Base-by-base conservation (phyloP, 2,113 vertebrate species). In the Barnardius zonarius region DNA sequence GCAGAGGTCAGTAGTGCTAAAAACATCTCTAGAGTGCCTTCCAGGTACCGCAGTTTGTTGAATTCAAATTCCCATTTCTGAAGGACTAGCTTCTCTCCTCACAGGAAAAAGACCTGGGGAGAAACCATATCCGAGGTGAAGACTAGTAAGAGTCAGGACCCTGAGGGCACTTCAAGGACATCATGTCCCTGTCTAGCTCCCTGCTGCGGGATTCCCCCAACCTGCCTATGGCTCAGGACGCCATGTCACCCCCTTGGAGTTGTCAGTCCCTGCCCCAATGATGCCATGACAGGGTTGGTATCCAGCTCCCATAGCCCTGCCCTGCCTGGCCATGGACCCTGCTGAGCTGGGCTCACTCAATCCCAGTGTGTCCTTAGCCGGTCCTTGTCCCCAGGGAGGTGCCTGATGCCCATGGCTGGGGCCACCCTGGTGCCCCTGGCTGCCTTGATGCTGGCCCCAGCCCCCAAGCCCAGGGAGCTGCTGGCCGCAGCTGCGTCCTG, bases 401-500 rank as follows among this genome's bases (percentile, higher is more conserved):
- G 41, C 4, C 3, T 0, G 0, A n/a, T 39, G 23, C 11, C 23
- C 4, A 0, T 2, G 62, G 13, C 33, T 57, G 57, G 18, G 44
- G 25, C 18, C 43, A 59, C 7, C 37, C 44, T 1, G 0, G 28
- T 35, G 43, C 4, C 39, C 41, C 46, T 0, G 0, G 1, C 19
- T 76, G 31, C 31, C 27, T 27, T 48, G 68, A 31, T 73, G 19
- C 52, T 48, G 20, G 11, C 31, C 48, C 52, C 14, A 5, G 18
- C 7, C 25, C 20, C 19, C 0, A 1, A 19, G 6, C 20, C 14
- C 49, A 30, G 35, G 35, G 17, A 55, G 44, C 39, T 5, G 2
- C 31, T 0, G 0, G 12, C 14, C 27, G 13, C 10, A 6, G 4
- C 25, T n/a, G n/a, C 1, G 3, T 33, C 20, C 8, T 61, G 33